phyloP scores from a whole-genome alignment of 53 echinoderm and acorn worm species.

The Hippasteria phrygiana region DNA sequence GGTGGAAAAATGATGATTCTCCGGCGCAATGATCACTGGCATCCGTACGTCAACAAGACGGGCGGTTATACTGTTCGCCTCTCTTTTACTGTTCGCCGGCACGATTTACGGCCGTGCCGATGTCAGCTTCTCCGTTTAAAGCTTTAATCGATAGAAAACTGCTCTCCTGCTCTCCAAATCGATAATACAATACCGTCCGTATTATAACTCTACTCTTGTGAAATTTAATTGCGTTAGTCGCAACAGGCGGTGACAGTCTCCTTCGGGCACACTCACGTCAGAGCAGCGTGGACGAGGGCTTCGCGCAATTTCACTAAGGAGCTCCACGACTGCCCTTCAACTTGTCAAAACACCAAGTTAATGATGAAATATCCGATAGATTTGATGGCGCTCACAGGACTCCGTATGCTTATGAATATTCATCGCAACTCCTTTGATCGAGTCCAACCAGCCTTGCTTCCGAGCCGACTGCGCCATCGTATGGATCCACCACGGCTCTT shows the following conservation, averaged over 20 bases:
- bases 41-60: background rate
- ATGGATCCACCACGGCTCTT: background rate
- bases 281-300: background rate
- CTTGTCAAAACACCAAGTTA: too few relatives aligned
- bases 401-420: background rate
- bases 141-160: conserved; percentile 29
- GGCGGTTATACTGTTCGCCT: background rate
- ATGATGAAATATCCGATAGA: too few relatives aligned
- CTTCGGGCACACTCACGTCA: background rate
- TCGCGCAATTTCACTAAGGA: background rate
- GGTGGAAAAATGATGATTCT: too few relatives aligned
- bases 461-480: too few relatives aligned
- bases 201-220: conserved; percentile 50
- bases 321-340: background rate
- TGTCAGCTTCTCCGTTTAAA: background rate
- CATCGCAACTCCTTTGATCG: background rate
- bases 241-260: conserved; percentile 18
- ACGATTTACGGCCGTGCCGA: background rate
- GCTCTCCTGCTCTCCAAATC: background rate
- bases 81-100: background rate
- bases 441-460: background rate
- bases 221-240: conserved; percentile 29
- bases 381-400: background rate
- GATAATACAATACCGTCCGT: conserved; percentile 28
- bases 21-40: background rate